Base-by-base conservation (phyloP, 2,113 vertebrate species). In the Taxidea taxus region DNA sequence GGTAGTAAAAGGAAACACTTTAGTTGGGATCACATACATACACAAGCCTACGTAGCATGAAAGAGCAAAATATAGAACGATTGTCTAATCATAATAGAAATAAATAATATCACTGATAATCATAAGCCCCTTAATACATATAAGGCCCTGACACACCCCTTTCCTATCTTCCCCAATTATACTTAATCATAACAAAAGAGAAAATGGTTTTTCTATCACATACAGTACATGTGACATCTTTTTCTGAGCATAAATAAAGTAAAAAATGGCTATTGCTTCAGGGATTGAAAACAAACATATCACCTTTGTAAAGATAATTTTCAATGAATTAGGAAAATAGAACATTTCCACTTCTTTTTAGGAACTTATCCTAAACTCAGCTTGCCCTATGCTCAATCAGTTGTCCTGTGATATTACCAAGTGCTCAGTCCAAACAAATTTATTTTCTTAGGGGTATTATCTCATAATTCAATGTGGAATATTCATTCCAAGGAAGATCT, bases 181-280 rank as follows among this genome's bases (percentile, higher is more conserved):
- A 49, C 54, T 90, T 82, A 95, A 88, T 82, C 74, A 29, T 87
- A 42, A 37, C n/a, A 88, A 91, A 91, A 5, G 13, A 88, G 13
- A 84, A 49, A 72, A 66, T 25, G 7, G 39, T 90, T 60, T 90
- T 47, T 51, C 83, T 80, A 78, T 27, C 44, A 58, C 58, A 54
- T 54, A 12, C 10, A 81, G 87, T 93, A 86, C 60, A 86, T 23
- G 1, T n/a, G 12, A 56, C 18, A 27, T 88, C 27, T 85, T 92
- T 95, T 97, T 90, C 87, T n/a, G 15, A 83, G 29, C 23, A 82
- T 74, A 83, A 80, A 58, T 72, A 77, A 95, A 72, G 4, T 56
- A 49, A 42, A 80, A 81, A 60, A 78, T 87, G n/a, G 18, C 12
- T 78, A 21, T 80, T 92, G 21, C 25, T 92, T 49, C 62, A 42